Conservation (phyloP, 2,797 vertebrate species). For the Pempheris klunzingeri region DNA sequence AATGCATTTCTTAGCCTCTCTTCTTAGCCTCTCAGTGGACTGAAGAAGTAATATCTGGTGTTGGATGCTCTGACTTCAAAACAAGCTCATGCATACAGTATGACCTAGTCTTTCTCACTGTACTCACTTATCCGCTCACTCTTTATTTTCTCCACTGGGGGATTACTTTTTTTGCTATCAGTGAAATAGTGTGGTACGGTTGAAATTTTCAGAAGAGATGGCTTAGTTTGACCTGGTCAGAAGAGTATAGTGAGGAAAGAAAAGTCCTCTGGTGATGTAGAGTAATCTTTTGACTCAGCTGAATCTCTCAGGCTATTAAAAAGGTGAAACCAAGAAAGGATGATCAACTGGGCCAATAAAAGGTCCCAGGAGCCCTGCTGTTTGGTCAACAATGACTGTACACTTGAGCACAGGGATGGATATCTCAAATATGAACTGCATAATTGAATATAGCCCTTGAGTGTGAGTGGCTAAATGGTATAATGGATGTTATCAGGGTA, state of each 20-base stretch:
- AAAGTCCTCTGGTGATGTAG: slow-evolving; percentile 1
- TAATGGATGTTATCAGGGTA: background rate
- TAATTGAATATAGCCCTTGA: background rate
- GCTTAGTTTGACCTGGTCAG: slow-evolving; percentile 19
- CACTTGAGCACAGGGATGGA: background rate
- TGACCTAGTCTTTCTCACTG: background rate
- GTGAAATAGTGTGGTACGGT: background rate
- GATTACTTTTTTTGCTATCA: slow-evolving; percentile 29
- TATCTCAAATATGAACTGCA: background rate
- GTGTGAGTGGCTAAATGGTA: background rate
- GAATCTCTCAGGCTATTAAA: slow-evolving; percentile 3
- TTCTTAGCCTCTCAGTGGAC: background rate
- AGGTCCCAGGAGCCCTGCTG: background rate
- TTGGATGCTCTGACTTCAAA: slow-evolving; percentile 1
- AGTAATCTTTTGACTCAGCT: slow-evolving; percentile 1
- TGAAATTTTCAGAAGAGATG: slow-evolving; percentile 6
- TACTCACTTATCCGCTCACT: background rate
- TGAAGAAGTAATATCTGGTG: background rate
- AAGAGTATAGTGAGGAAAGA: slow-evolving; percentile 6
- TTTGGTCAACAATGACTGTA: background rate
- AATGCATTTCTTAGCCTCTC: background rate
- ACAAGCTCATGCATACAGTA: background rate
- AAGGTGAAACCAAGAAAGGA: slow-evolving; percentile 16
- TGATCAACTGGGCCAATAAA: background rate
- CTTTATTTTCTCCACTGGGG: background rate